These are phyloP conservation scores for Lemur catta DNA, from an alignment of 2,797 vertebrate species.

Conservation along the genomic window DNA sequence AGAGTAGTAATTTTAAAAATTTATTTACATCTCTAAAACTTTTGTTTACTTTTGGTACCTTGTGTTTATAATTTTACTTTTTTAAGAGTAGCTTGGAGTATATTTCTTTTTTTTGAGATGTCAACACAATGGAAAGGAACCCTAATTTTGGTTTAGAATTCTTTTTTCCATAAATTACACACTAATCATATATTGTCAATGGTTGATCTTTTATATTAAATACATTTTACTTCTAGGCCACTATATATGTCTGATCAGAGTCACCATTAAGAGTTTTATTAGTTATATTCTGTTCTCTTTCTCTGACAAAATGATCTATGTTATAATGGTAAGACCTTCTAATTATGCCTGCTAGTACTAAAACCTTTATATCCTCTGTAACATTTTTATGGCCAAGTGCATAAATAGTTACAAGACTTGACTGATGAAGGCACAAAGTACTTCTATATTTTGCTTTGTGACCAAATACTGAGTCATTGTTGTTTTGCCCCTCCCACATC, in stretches of 20 bases:
- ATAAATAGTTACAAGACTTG: neutral
- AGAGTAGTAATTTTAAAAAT: conserved; percentile 59
- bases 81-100: neutral
- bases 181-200: neutral
- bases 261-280: conserved; percentile 19
- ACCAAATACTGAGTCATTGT: neutral
- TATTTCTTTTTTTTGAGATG: neutral
- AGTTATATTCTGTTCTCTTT: neutral
- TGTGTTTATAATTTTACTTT: neutral
- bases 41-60: neutral
- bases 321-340: neutral
- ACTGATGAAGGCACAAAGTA: neutral
- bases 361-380: neutral
- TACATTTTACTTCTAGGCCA: neutral
- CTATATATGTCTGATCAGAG: neutral
- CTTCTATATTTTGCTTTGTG: neutral
- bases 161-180: conserved; percentile 11
- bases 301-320: neutral
- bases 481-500: neutral
- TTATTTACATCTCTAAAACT: conserved; percentile 11
- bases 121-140: neutral
- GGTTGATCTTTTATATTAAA: conserved; percentile 17
- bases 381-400: neutral
- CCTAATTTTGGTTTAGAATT: conserved; percentile 29
- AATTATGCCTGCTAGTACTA: neutral